phyloP scores from a whole-genome alignment of 2,888 invertebrate species.

The Gastracanthus pulcherrimus region DNA sequence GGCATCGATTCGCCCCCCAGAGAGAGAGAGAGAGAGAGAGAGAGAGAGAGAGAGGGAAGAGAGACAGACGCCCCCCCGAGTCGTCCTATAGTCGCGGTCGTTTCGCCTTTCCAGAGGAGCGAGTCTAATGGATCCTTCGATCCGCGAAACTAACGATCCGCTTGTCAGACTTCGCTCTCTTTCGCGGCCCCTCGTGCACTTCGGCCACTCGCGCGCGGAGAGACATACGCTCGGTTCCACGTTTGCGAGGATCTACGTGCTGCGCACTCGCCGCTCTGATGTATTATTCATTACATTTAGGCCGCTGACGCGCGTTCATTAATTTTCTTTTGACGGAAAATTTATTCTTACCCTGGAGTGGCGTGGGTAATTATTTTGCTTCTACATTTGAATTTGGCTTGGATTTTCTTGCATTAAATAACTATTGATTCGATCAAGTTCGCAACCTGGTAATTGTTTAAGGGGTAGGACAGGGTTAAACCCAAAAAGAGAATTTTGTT shows the following conservation, averaged over 20 bases:
- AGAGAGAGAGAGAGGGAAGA: background rate
- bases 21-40: background rate
- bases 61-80: background rate
- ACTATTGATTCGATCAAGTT: no score
- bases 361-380: no score
- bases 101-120: background rate
- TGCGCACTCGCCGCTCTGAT: no score
- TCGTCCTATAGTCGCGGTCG: no score
- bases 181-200: no score
- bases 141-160: conserved; percentile 54
- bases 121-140: conserved; percentile 54
- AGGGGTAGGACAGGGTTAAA: no score
- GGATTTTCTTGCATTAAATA: no score
- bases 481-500: no score
- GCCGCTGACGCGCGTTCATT: background rate
- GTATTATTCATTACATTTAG: no score
- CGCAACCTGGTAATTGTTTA: no score
- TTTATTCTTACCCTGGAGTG: no score
- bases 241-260: background rate
- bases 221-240: background rate
- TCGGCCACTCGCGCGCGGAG: background rate
- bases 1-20: conserved; percentile 21
- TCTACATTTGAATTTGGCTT: no score
- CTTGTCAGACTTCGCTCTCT: conserved; percentile 49
- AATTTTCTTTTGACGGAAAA: background rate